Conservation (phyloP, 2,888 invertebrate genomes). For the Cosmopolites sordidus region DNA sequence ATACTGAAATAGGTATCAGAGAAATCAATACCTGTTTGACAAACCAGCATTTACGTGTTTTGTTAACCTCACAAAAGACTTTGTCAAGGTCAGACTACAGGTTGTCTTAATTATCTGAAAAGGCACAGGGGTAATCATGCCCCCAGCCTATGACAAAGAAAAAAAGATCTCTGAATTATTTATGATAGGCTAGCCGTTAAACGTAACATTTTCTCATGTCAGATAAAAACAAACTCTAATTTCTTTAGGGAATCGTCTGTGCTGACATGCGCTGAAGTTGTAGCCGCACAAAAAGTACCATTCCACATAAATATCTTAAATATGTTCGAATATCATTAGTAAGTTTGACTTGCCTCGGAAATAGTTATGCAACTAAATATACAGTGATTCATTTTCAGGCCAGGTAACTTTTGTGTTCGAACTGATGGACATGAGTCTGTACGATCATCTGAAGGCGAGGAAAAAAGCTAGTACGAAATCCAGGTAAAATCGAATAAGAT, state of each 20-base stretch:
- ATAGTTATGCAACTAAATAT: conserved; percentile 12
- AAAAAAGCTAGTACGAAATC: conserved; percentile 22
- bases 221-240: too few species aligned
- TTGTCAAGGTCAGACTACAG: too few species aligned
- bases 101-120: too few species aligned
- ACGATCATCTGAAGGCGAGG: conserved; percentile 53
- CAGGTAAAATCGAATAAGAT: conserved; percentile 7
- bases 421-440: conserved; percentile 67
- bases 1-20: too few species aligned
- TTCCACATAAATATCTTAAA: conserved; percentile 60
- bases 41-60: too few species aligned
- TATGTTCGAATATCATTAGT: conserved; percentile 61
- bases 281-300: conserved; percentile 57
- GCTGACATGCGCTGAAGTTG: conserved; percentile 56
- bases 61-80: too few species aligned
- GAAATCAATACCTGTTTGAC: too few species aligned
- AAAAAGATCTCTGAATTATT: too few species aligned
- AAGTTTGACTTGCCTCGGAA: conserved; percentile 36
- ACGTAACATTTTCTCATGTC: too few species aligned
- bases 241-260: conserved; percentile 48
- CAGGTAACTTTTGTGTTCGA: conserved; percentile 61
- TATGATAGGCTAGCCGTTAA: too few species aligned
- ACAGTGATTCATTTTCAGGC: conserved; percentile 56
- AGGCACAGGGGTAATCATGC: too few species aligned
- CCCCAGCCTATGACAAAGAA: too few species aligned